A percentile compares a stretch with the other conserved stretches of the same genome.
These are phyloP conservation scores for Notoglanidium macrostoma DNA, from an alignment of 2,797 vertebrate genomes.

Conservation along the genomic window DNA sequence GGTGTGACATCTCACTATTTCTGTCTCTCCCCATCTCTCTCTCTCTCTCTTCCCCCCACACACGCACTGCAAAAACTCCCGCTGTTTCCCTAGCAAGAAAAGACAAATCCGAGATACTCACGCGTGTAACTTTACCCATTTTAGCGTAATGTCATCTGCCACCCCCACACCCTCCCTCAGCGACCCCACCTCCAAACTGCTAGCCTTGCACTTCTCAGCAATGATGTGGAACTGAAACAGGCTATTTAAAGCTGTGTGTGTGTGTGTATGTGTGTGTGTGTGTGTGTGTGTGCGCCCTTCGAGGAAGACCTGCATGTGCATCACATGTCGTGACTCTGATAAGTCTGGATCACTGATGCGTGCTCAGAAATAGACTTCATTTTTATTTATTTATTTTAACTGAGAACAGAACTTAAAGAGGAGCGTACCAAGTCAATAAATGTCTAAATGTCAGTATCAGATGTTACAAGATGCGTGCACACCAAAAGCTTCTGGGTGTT, in stretches of 20 bases:
- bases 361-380: constrained; percentile 5
- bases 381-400: background rate
- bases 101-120: constrained; percentile 33
- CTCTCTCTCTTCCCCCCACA: constrained; percentile 48
- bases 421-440: background rate
- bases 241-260: constrained; percentile 67
- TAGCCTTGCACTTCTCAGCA: constrained; percentile 65
- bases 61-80: background rate
- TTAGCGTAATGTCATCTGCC: constrained; percentile 62
- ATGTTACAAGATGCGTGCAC: background rate
- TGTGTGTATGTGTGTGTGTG: constrained; percentile 37
- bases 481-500: background rate
- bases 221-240: constrained; percentile 70
- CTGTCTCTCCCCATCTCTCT: background rate
- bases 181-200: constrained; percentile 58
- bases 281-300: constrained; percentile 50
- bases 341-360: constrained; percentile 26
- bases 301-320: constrained; percentile 63
- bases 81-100: constrained; percentile 42
- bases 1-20: constrained; percentile 27
- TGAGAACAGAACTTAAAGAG: background rate
- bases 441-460: background rate
- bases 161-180: constrained; percentile 39
- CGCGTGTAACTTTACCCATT: constrained; percentile 62
- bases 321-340: constrained; percentile 57